Evolutionary conservation across 1,140 invertebrate species (phyloP).

Genomic region (Tetranychus cinnabarinus): DNA sequence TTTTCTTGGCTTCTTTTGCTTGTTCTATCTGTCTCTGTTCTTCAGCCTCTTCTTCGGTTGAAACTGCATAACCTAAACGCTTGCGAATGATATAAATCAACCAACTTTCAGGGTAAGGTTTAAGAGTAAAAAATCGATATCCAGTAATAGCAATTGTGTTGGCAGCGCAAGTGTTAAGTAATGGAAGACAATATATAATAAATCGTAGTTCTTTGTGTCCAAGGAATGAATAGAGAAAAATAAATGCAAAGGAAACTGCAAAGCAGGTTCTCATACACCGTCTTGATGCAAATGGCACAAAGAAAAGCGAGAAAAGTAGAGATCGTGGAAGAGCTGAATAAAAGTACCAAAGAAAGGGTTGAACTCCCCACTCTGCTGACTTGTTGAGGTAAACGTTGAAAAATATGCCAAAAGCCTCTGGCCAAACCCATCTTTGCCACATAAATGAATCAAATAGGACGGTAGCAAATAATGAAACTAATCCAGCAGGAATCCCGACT

Average conservation of each 20-base stretch:
- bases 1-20: not conserved
- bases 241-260: constrained; percentile 49
- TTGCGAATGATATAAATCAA: not conserved
- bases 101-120: constrained; percentile 1
- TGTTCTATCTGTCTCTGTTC: not conserved
- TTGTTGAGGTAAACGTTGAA: constrained; percentile 86
- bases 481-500: constrained; percentile 8
- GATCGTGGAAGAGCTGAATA: constrained; percentile 83
- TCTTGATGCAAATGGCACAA: constrained; percentile 46
- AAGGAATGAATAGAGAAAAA: constrained; percentile 71
- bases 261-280: constrained; percentile 40
- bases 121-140: too few relatives aligned
- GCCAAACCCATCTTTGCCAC: not conserved
- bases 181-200: constrained; percentile 84
- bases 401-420: constrained; percentile 42
- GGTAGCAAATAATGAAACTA: constrained; percentile 32
- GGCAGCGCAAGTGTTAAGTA: constrained; percentile 75
- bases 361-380: constrained; percentile 85
- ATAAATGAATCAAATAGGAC: constrained; percentile 45
- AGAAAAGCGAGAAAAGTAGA: constrained; percentile 50
- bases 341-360: constrained; percentile 94
- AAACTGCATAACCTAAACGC: not conserved
- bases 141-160: constrained; percentile 11
- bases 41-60: not conserved
- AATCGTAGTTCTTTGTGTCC: constrained; percentile 97